A percentile compares a stretch with the other conserved stretches of the same genome.
phyloP scores from a whole-genome alignment of 2,888 invertebrate species.

The Ichneumoninae sp. region DNA sequence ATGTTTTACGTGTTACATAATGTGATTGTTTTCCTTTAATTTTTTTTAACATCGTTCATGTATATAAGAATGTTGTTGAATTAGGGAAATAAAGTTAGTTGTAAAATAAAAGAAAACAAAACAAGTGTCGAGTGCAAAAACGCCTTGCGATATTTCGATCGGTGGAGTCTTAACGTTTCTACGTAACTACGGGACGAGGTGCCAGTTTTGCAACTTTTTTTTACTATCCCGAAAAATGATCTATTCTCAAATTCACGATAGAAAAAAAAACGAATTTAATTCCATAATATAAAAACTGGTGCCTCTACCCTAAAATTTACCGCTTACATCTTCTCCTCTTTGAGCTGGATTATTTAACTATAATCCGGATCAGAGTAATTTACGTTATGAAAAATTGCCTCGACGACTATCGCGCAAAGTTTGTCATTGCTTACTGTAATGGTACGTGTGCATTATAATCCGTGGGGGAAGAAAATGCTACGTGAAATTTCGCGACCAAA shows the following conservation, averaged over 20 bases:
- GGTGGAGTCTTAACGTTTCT: conserved; percentile 16
- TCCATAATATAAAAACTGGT: neutral
- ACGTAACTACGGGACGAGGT: conserved; percentile 10
- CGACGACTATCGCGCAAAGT: conserved; percentile 74
- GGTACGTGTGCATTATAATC: conserved; percentile 34
- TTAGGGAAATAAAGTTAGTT: conserved; percentile 45
- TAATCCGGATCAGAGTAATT: conserved; percentile 7
- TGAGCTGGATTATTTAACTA: conserved; percentile 14
- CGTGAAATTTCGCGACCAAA: conserved; percentile 5
- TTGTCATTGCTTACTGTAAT: conserved; percentile 77
- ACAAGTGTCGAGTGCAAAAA: conserved; percentile 41
- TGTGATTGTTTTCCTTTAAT: conserved; percentile 29
- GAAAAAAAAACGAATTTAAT: neutral
- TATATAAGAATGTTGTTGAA: conserved; percentile 59
- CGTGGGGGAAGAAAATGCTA: conserved; percentile 18
- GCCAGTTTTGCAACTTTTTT: neutral
- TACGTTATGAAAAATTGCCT: conserved; percentile 6
- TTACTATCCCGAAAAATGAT: neutral
- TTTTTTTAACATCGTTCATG: conserved; percentile 48
- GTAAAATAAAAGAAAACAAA: conserved; percentile 57
- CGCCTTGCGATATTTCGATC: conserved; percentile 49
- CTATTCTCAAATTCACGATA: neutral
- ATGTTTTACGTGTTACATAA: conserved; percentile 38
- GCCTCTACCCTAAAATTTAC: neutral
- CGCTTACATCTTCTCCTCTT: conserved; percentile 25